Evolutionary conservation across 2,888 invertebrate species (phyloP).

Genomic region (Sphinx pinastri): DNA sequence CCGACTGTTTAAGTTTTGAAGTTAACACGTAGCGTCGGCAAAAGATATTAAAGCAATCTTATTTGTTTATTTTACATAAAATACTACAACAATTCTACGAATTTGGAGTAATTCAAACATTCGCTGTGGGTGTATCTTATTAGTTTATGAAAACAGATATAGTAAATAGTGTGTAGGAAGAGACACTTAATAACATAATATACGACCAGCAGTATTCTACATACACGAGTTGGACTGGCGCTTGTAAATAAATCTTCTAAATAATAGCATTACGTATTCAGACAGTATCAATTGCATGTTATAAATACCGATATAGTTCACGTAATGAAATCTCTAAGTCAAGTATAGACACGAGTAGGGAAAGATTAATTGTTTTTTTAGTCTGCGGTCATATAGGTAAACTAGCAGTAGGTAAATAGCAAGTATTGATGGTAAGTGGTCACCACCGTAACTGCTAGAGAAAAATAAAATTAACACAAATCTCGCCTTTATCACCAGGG

Average conservation of each 20-base stretch:
- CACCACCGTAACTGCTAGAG: too few relatives aligned
- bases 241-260: slow-evolving; percentile 8
- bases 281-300: not conserved
- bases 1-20: too few relatives aligned
- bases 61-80: not conserved
- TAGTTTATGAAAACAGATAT: not conserved
- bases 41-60: not conserved
- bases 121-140: not conserved
- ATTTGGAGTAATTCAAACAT: not conserved
- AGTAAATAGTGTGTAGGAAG: not conserved
- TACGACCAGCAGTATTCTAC: not conserved
- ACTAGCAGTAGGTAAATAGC: too few relatives aligned
- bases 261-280: not conserved
- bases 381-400: too few relatives aligned
- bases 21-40: not conserved
- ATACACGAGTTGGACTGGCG: not conserved
- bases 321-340: too few relatives aligned
- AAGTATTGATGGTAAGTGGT: too few relatives aligned
- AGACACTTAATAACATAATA: not conserved
- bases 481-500: too few relatives aligned
- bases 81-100: not conserved
- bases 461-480: too few relatives aligned
- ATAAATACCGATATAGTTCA: not conserved
- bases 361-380: too few relatives aligned
- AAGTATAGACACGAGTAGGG: too few relatives aligned